Evolutionary conservation across 2,888 invertebrate genomes (phyloP).

Genomic region (Xestobium rufovillosum): DNA sequence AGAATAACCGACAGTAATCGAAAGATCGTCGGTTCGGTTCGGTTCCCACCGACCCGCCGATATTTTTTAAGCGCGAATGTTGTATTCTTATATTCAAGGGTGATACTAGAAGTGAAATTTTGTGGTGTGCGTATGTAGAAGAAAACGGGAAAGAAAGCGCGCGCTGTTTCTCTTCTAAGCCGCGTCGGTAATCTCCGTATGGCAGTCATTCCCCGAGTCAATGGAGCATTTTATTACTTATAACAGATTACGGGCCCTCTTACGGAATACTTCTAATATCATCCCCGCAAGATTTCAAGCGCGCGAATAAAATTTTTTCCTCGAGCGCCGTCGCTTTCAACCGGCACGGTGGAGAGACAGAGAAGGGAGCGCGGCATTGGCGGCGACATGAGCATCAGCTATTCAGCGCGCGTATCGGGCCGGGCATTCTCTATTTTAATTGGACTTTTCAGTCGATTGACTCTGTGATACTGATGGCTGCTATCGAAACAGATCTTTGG

Average conservation of each 20-base stretch:
- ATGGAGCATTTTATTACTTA: conserved; percentile 14
- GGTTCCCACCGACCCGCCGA: no score
- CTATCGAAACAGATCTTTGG: conserved; percentile 31
- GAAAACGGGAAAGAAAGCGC: no score
- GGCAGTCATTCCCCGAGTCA: conserved; percentile 7
- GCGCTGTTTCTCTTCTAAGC: no score
- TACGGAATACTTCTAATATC: conserved; percentile 3
- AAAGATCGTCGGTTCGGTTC: no score
- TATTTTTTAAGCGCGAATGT: no score
- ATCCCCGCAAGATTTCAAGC: background rate
- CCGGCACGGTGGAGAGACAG: background rate
- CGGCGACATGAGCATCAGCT: conserved; percentile 29
- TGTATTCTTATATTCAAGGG: no score
- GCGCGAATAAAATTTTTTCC: background rate
- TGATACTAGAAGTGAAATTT: no score
- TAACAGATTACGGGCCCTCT: conserved; percentile 15
- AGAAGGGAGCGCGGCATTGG: no score
- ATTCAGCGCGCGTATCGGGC: conserved; percentile 27
- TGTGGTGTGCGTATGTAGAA: no score
- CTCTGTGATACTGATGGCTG: conserved; percentile 31
- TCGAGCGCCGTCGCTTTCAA: background rate
- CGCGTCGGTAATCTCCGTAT: conserved; percentile 2
- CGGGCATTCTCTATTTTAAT: conserved; percentile 34
- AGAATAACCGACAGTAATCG: no score
- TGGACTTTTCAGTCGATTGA: conserved; percentile 38